Evolutionary conservation across 2,888 invertebrate genomes (phyloP).

Genomic region (Helobdella robusta): DNA sequence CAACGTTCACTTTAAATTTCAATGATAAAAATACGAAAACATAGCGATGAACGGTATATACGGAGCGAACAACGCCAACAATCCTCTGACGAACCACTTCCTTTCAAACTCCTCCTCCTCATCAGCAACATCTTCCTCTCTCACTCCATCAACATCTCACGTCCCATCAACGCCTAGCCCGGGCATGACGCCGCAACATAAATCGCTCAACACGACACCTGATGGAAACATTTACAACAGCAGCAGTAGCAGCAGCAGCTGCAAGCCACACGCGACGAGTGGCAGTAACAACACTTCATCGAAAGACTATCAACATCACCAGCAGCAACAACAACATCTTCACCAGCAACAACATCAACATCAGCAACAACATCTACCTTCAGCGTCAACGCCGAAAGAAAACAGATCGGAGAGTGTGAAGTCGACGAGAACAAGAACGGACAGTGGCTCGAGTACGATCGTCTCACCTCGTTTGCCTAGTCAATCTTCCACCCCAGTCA

Average conservation of each 20-base stretch:
- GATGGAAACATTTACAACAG: slow-evolving; percentile 17
- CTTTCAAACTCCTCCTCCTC: neutral
- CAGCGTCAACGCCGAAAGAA: slow-evolving; percentile 5
- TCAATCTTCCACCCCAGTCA: slow-evolving; percentile 17
- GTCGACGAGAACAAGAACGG: slow-evolving; percentile 19
- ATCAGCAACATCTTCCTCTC: slow-evolving; percentile 13
- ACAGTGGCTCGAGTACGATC: slow-evolving; percentile 20
- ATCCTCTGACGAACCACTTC: neutral
- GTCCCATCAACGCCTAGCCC: slow-evolving; percentile 27
- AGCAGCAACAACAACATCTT: too few species aligned
- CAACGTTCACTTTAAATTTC: neutral
- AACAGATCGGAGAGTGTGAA: slow-evolving; percentile 12
- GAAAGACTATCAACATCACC: too few species aligned
- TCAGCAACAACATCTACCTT: too few species aligned
- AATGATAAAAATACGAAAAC: too few species aligned
- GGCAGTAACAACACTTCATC: neutral
- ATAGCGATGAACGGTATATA: slow-evolving; percentile 20
- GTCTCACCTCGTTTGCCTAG: slow-evolving; percentile 15
- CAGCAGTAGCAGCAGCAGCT: slow-evolving; percentile 1
- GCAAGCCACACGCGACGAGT: slow-evolving; percentile 11
- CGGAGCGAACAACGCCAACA: neutral
- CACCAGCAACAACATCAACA: too few species aligned
- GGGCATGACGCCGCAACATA: slow-evolving; percentile 5
- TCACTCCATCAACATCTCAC: slow-evolving; percentile 29
- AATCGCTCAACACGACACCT: slow-evolving; percentile 16